These are phyloP conservation scores for Coelogynopora nodosa DNA, from an alignment of 2,888 invertebrate species.

Conservation along the genomic window DNA sequence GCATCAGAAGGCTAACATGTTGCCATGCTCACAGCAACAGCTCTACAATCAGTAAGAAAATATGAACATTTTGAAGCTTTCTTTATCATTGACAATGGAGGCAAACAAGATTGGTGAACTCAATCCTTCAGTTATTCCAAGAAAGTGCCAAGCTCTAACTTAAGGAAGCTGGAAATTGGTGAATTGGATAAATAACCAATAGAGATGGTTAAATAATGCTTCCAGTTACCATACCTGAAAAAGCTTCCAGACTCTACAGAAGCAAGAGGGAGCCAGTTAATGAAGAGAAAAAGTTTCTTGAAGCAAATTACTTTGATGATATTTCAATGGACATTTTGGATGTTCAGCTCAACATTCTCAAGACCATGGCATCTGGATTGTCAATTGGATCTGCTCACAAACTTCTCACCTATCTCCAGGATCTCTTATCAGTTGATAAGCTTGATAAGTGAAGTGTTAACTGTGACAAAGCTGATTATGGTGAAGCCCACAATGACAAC, in stretches of 20 bases:
- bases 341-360: conserved; percentile 23
- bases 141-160: background rate
- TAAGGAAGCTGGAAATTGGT: conserved; percentile 24
- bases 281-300: background rate
- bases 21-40: no score
- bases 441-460: conserved; percentile 18
- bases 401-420: conserved; percentile 3
- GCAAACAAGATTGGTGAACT: conserved; percentile 15
- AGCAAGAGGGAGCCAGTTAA: background rate
- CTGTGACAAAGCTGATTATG: conserved; percentile 25
- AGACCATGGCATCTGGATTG: conserved; percentile 12
- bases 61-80: no score
- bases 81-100: conserved; percentile 24
- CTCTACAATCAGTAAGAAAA: no score
- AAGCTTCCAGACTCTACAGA: conserved; percentile 18
- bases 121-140: background rate
- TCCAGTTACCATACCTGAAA: background rate
- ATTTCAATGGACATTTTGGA: conserved; percentile 15
- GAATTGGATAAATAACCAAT: background rate
- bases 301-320: background rate
- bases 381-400: conserved; percentile 1
- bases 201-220: background rate
- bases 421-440: background rate
- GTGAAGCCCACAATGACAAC: background rate
- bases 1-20: no score